These are phyloP conservation scores for Gila robusta DNA, from an alignment of 2,797 vertebrate species.

Conservation along the genomic window DNA sequence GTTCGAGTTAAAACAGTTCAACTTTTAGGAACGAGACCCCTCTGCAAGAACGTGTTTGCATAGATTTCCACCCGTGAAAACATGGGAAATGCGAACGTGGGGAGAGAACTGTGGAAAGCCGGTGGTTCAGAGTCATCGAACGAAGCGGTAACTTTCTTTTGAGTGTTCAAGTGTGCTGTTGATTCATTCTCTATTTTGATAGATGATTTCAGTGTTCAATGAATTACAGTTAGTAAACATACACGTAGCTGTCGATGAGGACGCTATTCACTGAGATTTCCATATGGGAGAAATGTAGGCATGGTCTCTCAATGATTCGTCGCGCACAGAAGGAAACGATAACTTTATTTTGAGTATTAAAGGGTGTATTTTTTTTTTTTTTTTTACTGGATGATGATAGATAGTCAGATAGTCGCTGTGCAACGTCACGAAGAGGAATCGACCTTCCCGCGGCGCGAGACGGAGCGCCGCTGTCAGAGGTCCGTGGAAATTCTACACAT, in stretches of 20 bases:
- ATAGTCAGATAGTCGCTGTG: neutral
- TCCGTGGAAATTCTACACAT: constrained; percentile 17
- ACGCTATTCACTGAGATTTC: neutral
- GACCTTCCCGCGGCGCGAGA: constrained; percentile 13
- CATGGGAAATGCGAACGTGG: neutral
- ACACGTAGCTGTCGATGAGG: neutral
- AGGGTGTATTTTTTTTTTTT: neutral
- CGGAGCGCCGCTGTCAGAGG: constrained; percentile 19
- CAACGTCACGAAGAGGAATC: constrained; percentile 6
- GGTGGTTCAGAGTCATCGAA: constrained; percentile 8
- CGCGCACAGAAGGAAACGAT: neutral
- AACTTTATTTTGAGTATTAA: constrained; percentile 3
- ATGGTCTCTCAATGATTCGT: neutral
- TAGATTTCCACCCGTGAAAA: neutral
- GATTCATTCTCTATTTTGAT: neutral
- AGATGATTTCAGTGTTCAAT: neutral
- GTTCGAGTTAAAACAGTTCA: neutral
- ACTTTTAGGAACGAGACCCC: constrained; percentile 9
- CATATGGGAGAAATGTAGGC: neutral
- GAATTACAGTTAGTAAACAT: neutral
- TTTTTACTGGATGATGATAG: neutral
- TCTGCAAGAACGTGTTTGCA: neutral
- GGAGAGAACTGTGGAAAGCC: constrained; percentile 14
- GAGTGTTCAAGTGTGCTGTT: constrained; percentile 10
- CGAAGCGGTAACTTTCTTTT: constrained; percentile 32